phyloP scores from a whole-genome alignment of 2,888 invertebrate genomes.

The Cactoblastis cactorum region DNA sequence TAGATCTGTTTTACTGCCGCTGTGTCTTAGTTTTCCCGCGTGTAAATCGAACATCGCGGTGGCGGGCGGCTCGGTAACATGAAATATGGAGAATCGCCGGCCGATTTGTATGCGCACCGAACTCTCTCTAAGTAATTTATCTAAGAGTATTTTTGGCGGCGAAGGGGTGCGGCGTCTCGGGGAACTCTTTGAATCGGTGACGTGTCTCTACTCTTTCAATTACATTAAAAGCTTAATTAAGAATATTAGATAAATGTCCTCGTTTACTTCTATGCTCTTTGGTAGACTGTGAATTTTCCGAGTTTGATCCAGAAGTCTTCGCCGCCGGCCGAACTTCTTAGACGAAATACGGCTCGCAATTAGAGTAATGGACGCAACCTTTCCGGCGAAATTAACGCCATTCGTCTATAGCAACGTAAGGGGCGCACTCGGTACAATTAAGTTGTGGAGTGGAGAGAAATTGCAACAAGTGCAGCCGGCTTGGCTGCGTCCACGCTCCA shows the following conservation, averaged over 20 bases:
- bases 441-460: slow-evolving; percentile 64
- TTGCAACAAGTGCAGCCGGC: slow-evolving; percentile 73
- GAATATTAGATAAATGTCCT: slow-evolving; percentile 70
- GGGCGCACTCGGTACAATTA: slow-evolving; percentile 66
- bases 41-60: slow-evolving; percentile 60
- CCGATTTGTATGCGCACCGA: slow-evolving; percentile 70
- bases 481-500: slow-evolving; percentile 62
- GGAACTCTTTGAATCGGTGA: slow-evolving; percentile 52
- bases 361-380: slow-evolving; percentile 76
- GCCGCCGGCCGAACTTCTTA: slow-evolving; percentile 63
- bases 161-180: slow-evolving; percentile 48
- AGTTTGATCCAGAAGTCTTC: slow-evolving; percentile 64
- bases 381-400: slow-evolving; percentile 64
- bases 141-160: slow-evolving; percentile 69
- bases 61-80: slow-evolving; percentile 47
- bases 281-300: slow-evolving; percentile 63
- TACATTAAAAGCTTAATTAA: slow-evolving; percentile 78
- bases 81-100: slow-evolving; percentile 65
- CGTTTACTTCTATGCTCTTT: slow-evolving; percentile 67
- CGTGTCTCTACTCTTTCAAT: slow-evolving; percentile 72
- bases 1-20: not conserved
- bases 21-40: slow-evolving; percentile 39
- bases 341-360: slow-evolving; percentile 75
- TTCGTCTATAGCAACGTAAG: slow-evolving; percentile 65
- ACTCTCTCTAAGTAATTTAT: slow-evolving; percentile 69